These are phyloP conservation scores for Vireo griseus DNA, from an alignment of 2,797 vertebrate genomes.

Conservation along the genomic window DNA sequence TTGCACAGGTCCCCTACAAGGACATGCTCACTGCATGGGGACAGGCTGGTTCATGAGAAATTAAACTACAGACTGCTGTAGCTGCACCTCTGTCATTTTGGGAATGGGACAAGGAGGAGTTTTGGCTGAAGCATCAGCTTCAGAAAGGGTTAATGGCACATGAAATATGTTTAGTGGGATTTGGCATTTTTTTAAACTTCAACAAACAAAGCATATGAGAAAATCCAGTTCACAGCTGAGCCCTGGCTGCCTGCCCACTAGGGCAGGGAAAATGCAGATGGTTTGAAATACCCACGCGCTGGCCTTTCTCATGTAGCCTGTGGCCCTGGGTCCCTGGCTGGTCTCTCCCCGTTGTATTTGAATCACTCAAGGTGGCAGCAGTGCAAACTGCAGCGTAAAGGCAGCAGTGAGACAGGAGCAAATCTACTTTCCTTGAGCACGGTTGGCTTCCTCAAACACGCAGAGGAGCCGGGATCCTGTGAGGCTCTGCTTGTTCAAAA, in stretches of 20 bases:
- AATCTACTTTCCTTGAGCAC: neutral
- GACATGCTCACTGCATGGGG: neutral
- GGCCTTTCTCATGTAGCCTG: neutral
- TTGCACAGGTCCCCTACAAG: neutral
- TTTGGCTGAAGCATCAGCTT: neutral
- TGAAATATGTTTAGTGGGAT: neutral
- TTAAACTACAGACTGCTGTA: neutral
- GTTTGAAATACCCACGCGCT: neutral
- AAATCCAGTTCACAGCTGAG: slow-evolving; percentile 58
- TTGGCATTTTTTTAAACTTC: neutral
- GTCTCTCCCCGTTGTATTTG: fast-evolving
- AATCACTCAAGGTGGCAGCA: neutral
- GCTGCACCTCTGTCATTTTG: fast-evolving
- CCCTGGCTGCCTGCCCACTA: slow-evolving; percentile 57
- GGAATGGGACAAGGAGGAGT: neutral
- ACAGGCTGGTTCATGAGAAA: neutral
- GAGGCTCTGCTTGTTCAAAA: neutral
- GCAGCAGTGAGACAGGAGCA: neutral
- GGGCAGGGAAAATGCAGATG: slow-evolving; percentile 52
- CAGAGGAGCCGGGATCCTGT: neutral
- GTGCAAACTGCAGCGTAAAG: neutral
- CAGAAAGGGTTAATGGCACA: slow-evolving; percentile 21
- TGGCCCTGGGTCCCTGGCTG: neutral
- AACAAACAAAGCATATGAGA: slow-evolving; percentile 45
- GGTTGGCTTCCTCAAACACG: fast-evolving